Conservation (phyloP, 92 coral and sea anemone genomes). For the Heliopora coerulea region DNA sequence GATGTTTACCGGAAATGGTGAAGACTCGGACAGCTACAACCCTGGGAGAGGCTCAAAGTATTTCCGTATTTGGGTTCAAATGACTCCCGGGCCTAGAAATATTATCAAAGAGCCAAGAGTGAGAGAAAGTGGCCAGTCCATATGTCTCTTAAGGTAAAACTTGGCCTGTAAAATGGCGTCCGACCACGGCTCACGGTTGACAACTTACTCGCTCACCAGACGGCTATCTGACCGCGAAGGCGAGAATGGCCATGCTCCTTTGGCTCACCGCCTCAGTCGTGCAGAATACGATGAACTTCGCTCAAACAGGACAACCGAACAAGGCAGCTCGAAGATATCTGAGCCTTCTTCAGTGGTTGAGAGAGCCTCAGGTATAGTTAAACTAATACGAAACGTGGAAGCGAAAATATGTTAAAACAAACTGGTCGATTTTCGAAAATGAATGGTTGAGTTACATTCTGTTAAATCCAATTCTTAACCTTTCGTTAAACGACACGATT, state of each 20-base stretch:
- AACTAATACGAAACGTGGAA: too few species aligned
- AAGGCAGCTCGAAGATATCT: constrained; percentile 31
- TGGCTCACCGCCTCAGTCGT: constrained; percentile 16
- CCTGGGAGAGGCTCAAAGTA: constrained; percentile 22
- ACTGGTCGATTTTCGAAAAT: too few species aligned
- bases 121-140: too few species aligned
- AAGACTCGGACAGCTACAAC: background rate
- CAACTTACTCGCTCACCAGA: background rate
- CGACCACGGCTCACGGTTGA: background rate
- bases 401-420: too few species aligned
- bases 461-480: too few species aligned
- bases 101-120: too few species aligned
- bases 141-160: background rate
- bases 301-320: constrained; percentile 3
- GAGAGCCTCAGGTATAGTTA: background rate
- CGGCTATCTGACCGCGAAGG: background rate
- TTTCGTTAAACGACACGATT: too few species aligned
- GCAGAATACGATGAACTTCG: constrained; percentile 42
- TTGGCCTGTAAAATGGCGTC: constrained; percentile 15
- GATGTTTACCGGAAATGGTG: background rate
- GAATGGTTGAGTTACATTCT: too few species aligned
- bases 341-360: constrained; percentile 19
- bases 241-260: constrained; percentile 28
- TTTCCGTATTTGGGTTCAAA: too few species aligned
- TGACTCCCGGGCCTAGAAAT: too few species aligned